These are phyloP conservation scores for Gortyna flavago DNA, from an alignment of 2,888 invertebrate species.

Conservation along the genomic window DNA sequence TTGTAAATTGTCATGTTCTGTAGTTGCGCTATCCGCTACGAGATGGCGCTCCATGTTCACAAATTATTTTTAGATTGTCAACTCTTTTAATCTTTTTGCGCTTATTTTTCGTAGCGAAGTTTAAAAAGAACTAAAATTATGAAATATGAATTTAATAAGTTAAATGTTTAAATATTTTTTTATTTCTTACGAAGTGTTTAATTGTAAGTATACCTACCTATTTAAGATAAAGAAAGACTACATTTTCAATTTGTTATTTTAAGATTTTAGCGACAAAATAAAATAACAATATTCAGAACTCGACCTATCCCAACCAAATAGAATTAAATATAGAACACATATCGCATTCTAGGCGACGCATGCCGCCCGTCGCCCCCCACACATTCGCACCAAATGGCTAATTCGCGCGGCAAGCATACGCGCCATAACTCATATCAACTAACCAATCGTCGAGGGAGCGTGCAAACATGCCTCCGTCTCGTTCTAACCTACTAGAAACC, in stretches of 20 bases:
- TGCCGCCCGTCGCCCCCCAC: slow-evolving; percentile 83
- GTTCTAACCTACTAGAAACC: slow-evolving; percentile 87
- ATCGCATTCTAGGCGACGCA: slow-evolving; percentile 63
- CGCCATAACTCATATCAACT: slow-evolving; percentile 89
- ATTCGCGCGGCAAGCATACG: slow-evolving; percentile 88
- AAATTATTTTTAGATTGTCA: not conserved
- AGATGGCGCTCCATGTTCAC: slow-evolving; percentile 78
- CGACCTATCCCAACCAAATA: slow-evolving; percentile 64
- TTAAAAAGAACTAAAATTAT: not conserved
- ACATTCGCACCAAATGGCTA: slow-evolving; percentile 87
- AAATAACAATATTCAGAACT: slow-evolving; percentile 28
- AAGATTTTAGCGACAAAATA: not conserved
- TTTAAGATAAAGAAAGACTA: not conserved
- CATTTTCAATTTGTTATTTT: not conserved
- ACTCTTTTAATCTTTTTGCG: not conserved
- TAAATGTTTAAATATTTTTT: not conserved
- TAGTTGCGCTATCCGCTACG: slow-evolving; percentile 77
- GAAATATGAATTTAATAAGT: not conserved
- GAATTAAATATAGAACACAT: slow-evolving; percentile 56
- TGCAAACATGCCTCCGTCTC: slow-evolving; percentile 80
- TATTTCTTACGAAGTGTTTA: too few species aligned
- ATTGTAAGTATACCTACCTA: too few species aligned
- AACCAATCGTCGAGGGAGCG: slow-evolving; percentile 80
- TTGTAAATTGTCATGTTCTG: not conserved
- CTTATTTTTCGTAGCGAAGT: not conserved